Evolutionary conservation across 1,140 invertebrate species (phyloP), one percentile per base, ranked within the genome.

Genomic region (Heliconius eleuchia): DNA sequence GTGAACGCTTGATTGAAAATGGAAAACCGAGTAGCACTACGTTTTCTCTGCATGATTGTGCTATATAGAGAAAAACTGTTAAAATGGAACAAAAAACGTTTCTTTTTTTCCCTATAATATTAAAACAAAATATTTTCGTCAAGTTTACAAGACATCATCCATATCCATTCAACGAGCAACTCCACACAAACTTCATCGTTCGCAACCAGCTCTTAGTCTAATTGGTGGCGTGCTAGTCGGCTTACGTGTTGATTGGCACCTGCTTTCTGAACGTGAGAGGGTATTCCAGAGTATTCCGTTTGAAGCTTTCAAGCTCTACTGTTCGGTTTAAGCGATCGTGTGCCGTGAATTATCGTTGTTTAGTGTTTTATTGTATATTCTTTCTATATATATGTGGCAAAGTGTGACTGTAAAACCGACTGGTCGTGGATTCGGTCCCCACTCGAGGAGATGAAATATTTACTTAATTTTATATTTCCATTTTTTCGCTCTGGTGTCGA

Each of bases 191-290:
- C 60, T 66, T 30, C 60, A 66, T 13, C 60, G 60, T 66, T 30
- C 27, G 1, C 27, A 66, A 30, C 60, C 46, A 39, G 78, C 73
- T 74, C 57, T 74, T 71, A 79, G 71, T 71, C 72, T 79, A 74
- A 74, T 79, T 79, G 78, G 57, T 60, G 73, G 55, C 52, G 27
- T 71, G 71, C 70, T 60, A 60, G 78, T 76, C 76, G 73, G 83
- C 80, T 84, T 74, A 83, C 66, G 76, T 71, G 78, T 87, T 87
- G 85, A 87, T 81, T 87, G 84, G 84, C 84, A 80, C 66, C 57
- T 74, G 81, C 81, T 85, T 76, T 76, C 60, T 66, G 55, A 23
- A 75, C 34, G 55, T 60, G 50, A 76, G 70, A 76, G 60, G 60
- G 30, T 66, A 27, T n/a, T 70, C 37, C 37, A 39, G 52, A 60